A percentile compares a stretch with the other conserved stretches of the same genome.
These are phyloP conservation scores for Protodeltote pygarga DNA, from an alignment of 2,888 invertebrate species.

Conservation along the genomic window DNA sequence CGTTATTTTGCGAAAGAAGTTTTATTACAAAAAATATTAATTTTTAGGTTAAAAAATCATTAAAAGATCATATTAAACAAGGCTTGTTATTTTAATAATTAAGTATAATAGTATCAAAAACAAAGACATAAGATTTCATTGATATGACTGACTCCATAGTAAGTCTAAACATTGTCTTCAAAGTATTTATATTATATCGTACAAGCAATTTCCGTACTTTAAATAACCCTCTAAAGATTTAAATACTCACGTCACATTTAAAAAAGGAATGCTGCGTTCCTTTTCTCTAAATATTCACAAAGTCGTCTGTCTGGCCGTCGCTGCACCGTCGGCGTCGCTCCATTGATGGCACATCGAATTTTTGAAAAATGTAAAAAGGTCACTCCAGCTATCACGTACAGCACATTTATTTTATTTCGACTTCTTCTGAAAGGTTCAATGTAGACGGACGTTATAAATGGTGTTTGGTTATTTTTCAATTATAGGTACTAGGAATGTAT, in stretches of 20 bases:
- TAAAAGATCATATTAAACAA: too few species aligned
- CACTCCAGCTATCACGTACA: slow-evolving; percentile 77
- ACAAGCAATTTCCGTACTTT: too few species aligned
- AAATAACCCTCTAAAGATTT: too few species aligned
- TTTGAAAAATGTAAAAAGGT: slow-evolving; percentile 86
- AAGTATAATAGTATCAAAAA: too few species aligned
- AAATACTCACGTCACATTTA: slow-evolving; percentile 1
- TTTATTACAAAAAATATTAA: too few species aligned
- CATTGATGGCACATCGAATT: slow-evolving; percentile 80
- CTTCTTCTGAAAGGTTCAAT: slow-evolving; percentile 62
- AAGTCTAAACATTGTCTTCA: too few species aligned
- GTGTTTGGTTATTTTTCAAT: slow-evolving; percentile 66
- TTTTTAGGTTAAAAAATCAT: too few species aligned
- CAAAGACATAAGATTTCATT: too few species aligned
- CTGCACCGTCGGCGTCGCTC: slow-evolving; percentile 48
- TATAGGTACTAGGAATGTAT: slow-evolving; percentile 50
- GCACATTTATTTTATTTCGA: slow-evolving; percentile 80
- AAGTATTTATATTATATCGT: too few species aligned
- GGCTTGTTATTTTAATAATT: too few species aligned
- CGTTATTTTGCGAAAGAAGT: too few species aligned
- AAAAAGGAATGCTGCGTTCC: neutral
- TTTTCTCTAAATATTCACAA: slow-evolving; percentile 16
- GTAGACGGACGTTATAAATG: slow-evolving; percentile 64
- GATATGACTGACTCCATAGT: too few species aligned
- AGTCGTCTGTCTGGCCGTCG: slow-evolving; percentile 56